phyloP scores from a whole-genome alignment of 1,140 invertebrate species.

The Papilio polytes region DNA sequence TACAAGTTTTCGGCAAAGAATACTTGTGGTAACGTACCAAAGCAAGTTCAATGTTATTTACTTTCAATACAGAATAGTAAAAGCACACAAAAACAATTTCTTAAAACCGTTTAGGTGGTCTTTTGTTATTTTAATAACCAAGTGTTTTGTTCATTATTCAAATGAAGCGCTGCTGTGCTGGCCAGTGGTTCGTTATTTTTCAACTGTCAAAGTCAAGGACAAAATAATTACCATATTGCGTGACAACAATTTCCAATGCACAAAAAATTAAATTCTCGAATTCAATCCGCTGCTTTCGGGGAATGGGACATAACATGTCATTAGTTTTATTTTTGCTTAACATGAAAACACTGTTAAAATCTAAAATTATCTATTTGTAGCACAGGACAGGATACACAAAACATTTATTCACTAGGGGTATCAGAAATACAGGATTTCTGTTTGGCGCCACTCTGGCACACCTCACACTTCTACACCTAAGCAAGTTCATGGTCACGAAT shows the following conservation, averaged over 20 bases:
- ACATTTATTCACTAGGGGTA: too few species aligned
- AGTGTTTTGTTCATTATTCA: background rate
- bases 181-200: background rate
- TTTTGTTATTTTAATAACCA: background rate
- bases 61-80: background rate
- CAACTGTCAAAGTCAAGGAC: slow-evolving; percentile 17
- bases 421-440: too few species aligned
- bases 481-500: too few species aligned
- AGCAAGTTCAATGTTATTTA: background rate
- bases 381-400: too few species aligned
- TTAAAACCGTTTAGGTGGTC: background rate
- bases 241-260: background rate
- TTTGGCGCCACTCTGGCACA: too few species aligned
- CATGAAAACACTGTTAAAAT: background rate
- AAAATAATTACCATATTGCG: background rate
- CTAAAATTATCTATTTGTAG: too few species aligned
- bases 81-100: background rate
- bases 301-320: background rate
- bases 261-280: background rate
- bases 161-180: background rate
- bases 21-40: background rate
- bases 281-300: background rate
- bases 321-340: background rate
- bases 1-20: too few species aligned
- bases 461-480: background rate